phyloP scores from a whole-genome alignment of 2,113 vertebrate genomes.

The Cnemophilus loriae region DNA sequence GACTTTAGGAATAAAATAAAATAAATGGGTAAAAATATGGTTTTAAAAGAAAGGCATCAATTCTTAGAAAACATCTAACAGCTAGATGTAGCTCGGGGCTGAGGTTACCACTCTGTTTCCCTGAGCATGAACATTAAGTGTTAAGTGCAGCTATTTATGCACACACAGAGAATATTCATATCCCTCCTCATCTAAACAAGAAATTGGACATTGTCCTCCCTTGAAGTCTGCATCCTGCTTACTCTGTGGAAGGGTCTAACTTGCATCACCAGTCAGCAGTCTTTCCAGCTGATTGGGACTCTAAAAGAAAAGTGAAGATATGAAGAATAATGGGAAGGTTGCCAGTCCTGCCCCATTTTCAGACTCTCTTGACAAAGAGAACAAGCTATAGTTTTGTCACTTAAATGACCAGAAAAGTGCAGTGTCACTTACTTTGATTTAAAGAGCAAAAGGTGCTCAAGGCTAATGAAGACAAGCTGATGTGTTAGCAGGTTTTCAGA shows the following conservation, averaged over 20 bases:
- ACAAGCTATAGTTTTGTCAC: not conserved
- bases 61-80: not conserved
- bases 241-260: not conserved
- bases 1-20: not conserved
- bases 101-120: not conserved
- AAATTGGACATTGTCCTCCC: not conserved
- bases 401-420: not conserved
- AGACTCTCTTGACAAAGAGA: not conserved
- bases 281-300: not conserved
- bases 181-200: not conserved
- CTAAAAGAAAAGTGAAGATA: not conserved
- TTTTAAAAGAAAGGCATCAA: not conserved
- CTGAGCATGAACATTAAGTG: not conserved
- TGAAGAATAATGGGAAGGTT: not conserved
- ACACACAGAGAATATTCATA: not conserved
- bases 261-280: not conserved
- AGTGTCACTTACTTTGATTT: not conserved
- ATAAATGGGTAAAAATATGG: not conserved
- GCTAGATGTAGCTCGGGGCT: not conserved
- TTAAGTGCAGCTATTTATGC: not conserved
- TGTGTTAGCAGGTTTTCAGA: not conserved
- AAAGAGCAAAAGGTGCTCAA: not conserved
- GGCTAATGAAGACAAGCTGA: not conserved
- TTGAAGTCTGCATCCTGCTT: not conserved
- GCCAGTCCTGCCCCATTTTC: not conserved